Evolutionary conservation across 2,888 invertebrate genomes (phyloP), one percentile per base, ranked within the genome.

Genomic region (Sinhomidia bicolor): DNA sequence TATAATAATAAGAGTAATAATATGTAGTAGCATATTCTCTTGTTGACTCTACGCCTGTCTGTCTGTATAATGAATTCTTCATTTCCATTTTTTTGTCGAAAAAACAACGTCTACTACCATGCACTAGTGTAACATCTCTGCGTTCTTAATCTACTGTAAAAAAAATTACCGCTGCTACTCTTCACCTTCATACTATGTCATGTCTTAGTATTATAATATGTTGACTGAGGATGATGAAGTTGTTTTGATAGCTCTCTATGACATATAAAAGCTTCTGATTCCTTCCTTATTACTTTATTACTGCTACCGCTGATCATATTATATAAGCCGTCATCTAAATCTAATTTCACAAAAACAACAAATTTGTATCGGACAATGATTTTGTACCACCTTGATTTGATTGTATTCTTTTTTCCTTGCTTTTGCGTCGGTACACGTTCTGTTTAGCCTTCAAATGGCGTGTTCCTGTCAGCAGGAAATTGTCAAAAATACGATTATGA

Each of bases 391-490:
- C 47, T 74, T 71, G 71, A 41, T 71, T 71, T 71, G 41, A 71
- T 44, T 23, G 20, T 44, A 51, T 29, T 20, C 2, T 10, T 60
- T 41, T 74, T 23, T 51, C 41, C 41, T 2, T 41, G 36, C 68
- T 32, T 23, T 4, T 65, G 65, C 4, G 23, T n/a, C 71, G 23
- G 23, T 41, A 41, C 71, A 51, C 47, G 20, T 74, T 60, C 57
- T 79, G 60, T 41, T 60, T 65, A 81, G 44, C 62, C 62, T 44
- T 47, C 62, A 62, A 14, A 29, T 26, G 26, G n/a, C 47, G 51
- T 68, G 82, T 51, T 82, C 71, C 51, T 71, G 82, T 71, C 82
- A 82, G 71, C 82, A 82, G 51, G 54, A 82, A 82, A 82, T 68
- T 54, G 68, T 54, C 71, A 36, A 51, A 65, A 82, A 54, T 60